Evolutionary conservation across 2,113 vertebrate genomes (phyloP), one percentile per base, ranked within the genome.

Genomic region (Amphiprion ocellaris): DNA sequence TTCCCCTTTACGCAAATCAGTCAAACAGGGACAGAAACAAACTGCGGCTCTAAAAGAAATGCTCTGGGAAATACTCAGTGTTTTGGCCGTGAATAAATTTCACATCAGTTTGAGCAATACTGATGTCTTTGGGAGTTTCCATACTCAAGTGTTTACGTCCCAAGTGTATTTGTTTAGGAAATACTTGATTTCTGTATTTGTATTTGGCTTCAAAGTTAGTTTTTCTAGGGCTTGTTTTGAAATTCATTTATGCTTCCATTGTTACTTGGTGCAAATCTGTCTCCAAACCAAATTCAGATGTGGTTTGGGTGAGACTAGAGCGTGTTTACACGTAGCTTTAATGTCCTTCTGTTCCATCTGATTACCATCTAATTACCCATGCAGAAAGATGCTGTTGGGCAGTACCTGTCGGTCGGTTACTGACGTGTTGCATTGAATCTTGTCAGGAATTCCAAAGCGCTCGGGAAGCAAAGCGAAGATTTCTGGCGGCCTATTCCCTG

Each of bases 391-490:
- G 7, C 5, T n/a, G 37, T 52, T 59, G 1, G 11, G 4, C 14
- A 8, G 4, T 46, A 15, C 16, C 23, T 39, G 8, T 54, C 11
- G 39, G 33, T 17, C 16, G 53, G n/a, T 69, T n/a, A 72, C 59
- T 81, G 28, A 77, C 37, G 49, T 28, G 8, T n/a, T 62, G 30
- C 41, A 15, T 65, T 72, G 14, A 28, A 61, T 64, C 56, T 28
- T 6, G 3, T 77, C 91, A 99, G 98, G 98, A 99, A 94, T 99
- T 99, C 94, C 98, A 98, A 95, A 97, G 95, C 93, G 97, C 96
- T 81, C 97, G 97, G 79, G 97, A 99, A 93, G 98, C 98, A 46
- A 97, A 96, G 94, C 95, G 95, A 88, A 96, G 97, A 84, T 99
- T 99, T 79, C 83, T 99, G 56, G 94, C 96, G 65, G 97, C 97